Evolutionary conservation across 1,140 invertebrate genomes (phyloP).

Genomic region (Drosophila eugracilis): DNA sequence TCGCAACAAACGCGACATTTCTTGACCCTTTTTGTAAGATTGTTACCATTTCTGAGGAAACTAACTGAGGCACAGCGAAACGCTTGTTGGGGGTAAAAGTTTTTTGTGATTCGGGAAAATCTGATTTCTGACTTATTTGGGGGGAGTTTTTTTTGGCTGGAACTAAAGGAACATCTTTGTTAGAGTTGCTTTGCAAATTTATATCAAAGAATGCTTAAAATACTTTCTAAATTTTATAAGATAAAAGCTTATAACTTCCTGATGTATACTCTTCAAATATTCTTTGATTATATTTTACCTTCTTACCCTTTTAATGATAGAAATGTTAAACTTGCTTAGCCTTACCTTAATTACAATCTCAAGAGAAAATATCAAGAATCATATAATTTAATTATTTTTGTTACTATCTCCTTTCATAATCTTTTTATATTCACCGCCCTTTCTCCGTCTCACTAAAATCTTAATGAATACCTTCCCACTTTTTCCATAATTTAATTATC

Average conservation of each 20-base stretch:
- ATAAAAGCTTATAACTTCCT: no score
- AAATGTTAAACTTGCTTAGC: no score
- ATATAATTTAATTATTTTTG: neutral
- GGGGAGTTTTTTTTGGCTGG: neutral
- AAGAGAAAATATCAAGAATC: neutral
- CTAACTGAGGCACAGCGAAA: neutral
- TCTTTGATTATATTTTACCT: no score
- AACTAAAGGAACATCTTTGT: no score
- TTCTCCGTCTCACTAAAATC: neutral
- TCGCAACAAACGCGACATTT: conserved; percentile 50
- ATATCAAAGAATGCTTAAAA: no score
- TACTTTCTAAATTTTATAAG: no score
- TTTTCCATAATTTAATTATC: conserved; percentile 30
- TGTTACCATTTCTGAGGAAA: conserved; percentile 34
- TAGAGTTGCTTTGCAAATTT: no score
- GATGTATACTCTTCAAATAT: no score
- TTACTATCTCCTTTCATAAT: neutral
- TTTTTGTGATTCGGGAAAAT: neutral
- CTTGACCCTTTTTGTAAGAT: conserved; percentile 32
- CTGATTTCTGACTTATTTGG: no score
- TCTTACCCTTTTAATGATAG: no score
- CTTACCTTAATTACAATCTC: neutral
- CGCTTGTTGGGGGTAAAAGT: conserved; percentile 7
- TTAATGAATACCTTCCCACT: conserved; percentile 2
- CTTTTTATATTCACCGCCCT: conserved; percentile 4